Evolutionary conservation across 2,888 invertebrate genomes (phyloP).

Genomic region (Pollenia labialis): DNA sequence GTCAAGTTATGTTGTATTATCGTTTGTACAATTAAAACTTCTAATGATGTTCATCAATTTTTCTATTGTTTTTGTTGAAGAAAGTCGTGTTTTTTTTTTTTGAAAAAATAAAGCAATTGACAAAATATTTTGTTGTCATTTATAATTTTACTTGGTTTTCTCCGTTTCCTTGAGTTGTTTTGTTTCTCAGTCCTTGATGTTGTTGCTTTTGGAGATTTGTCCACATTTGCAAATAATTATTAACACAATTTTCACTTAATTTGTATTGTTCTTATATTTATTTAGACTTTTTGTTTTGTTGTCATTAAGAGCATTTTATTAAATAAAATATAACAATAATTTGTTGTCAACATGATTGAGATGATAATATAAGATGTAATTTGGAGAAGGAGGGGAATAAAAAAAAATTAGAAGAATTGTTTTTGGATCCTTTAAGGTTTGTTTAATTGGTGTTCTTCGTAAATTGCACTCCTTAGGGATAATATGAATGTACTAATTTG

Average conservation of each 20-base stretch:
- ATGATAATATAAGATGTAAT: not conserved
- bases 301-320: not conserved
- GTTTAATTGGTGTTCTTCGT: too few relatives aligned
- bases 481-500: too few relatives aligned
- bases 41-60: constrained; percentile 40
- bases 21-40: constrained; percentile 70
- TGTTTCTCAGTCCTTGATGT: not conserved
- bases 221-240: constrained; percentile 49
- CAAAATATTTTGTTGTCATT: constrained; percentile 57
- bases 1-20: constrained; percentile 72
- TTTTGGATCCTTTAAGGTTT: too few relatives aligned
- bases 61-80: not conserved
- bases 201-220: constrained; percentile 16
- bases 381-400: too few relatives aligned
- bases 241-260: constrained; percentile 24
- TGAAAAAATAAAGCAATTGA: constrained; percentile 11
- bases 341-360: constrained; percentile 11
- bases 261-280: not conserved
- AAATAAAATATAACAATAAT: constrained; percentile 12
- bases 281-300: not conserved
- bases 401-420: too few relatives aligned
- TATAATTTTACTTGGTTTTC: constrained; percentile 33
- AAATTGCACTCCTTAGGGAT: too few relatives aligned
- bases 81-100: constrained; percentile 11
- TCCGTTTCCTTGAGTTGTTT: constrained; percentile 11